Evolutionary conservation across 2,888 invertebrate genomes (phyloP), one percentile per base, ranked within the genome.

Genomic region (Pandemis cinnamomeana): DNA sequence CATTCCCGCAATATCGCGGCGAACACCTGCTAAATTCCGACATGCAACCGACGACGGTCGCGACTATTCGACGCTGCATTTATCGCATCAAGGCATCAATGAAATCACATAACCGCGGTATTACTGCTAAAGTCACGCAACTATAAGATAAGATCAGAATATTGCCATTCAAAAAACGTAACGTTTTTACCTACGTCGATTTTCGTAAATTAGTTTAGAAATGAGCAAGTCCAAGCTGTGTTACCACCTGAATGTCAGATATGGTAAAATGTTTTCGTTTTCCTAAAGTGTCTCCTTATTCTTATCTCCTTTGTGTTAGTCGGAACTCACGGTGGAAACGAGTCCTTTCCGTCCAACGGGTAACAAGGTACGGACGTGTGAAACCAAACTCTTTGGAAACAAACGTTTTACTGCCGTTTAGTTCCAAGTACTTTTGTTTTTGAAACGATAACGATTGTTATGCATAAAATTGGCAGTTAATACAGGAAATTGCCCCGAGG

Each of bases 381-480:
- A 75, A 71, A 77, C 66, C 69, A 71, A 70, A 74, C 41, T 67
- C 70, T 71, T 73, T 67, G 15, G 75, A 79, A 77, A 78, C 75
- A 72, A 72, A 78, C 77, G 76, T 78, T 80, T 77, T 75, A 75
- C 79, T 72, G 72, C 71, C 74, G 77, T 77, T 75, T 77, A 71
- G 76, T 76, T 67, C 76, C 53, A 74, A 75, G 72, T 74, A 75
- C 76, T 79, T 77, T 73, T 78, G 75, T 75, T 74, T 66, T 80
- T 80, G 82, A 85, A 85, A 86, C 83, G 80, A 79, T 85, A 83
- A 83, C 83, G 83, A 84, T 87, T 86, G 83, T 86, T 87, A 83
- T 86, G 83, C 84, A 84, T 85, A 83, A 86, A 87, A 89, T 89
- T 88, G 83, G 81, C 84, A 85, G 84, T 87, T 87, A 86, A 89